These are phyloP conservation scores for Eucera pruinosa DNA, from an alignment of 2,888 invertebrate genomes.

Conservation along the genomic window DNA sequence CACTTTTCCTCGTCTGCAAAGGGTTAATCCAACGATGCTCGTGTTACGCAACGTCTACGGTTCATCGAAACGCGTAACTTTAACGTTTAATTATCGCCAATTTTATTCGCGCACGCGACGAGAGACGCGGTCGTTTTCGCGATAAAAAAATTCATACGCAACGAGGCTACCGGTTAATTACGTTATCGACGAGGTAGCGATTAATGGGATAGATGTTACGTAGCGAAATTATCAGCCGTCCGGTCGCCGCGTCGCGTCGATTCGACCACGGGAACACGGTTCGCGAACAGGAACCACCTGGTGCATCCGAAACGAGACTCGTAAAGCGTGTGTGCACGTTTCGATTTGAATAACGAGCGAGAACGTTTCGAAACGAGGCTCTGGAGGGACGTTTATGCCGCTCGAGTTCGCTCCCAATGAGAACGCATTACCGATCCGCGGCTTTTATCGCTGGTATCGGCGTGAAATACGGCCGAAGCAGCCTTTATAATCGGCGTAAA, in stretches of 20 bases:
- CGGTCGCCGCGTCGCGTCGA: too few species aligned
- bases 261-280: neutral
- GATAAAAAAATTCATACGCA: too few species aligned
- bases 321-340: slow-evolving; percentile 41
- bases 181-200: neutral
- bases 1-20: too few species aligned
- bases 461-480: slow-evolving; percentile 43
- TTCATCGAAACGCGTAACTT: too few species aligned
- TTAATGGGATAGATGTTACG: neutral
- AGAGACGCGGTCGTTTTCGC: neutral
- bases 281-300: slow-evolving; percentile 24
- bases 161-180: slow-evolving; percentile 2
- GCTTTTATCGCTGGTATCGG: slow-evolving; percentile 38
- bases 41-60: too few species aligned
- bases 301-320: slow-evolving; percentile 44
- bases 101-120: too few species aligned
- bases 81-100: too few species aligned
- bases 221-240: neutral
- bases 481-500: slow-evolving; percentile 4
- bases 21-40: too few species aligned
- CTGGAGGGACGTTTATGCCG: slow-evolving; percentile 55
- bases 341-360: slow-evolving; percentile 68
- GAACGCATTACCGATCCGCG: slow-evolving; percentile 45
- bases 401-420: slow-evolving; percentile 36
- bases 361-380: slow-evolving; percentile 48